Evolutionary conservation across 2,797 vertebrate species (phyloP), one percentile per base, ranked within the genome.

Genomic region (Macrochelys suwanniensis): DNA sequence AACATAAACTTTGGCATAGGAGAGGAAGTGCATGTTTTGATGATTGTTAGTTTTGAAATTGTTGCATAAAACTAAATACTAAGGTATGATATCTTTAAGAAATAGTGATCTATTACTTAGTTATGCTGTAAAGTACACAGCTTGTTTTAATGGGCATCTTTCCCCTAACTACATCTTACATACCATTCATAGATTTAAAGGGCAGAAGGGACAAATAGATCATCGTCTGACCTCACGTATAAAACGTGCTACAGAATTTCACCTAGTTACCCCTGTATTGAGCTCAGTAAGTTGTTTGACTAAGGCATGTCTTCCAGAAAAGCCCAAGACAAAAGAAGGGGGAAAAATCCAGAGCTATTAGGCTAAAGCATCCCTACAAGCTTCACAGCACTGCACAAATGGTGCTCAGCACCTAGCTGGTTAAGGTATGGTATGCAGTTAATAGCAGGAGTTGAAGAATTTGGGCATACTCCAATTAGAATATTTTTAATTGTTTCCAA

Each of bases 401-500:
- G 42, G 16, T 7, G 51, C 7, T 82, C 71, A 25, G 9, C 31
- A 65, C 79, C 53, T 88, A 77, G 50, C 37, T 82, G 79, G 26
- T 88, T 68, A 85, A 83, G 59, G 42, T 80, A 12, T 23, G 85
- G 54, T 65, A 85, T 92, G n/a, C 16, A 85, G 4, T 85, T 85
- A 82, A 57, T 49, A 57, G 33, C 59, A 88, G 47, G 56, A 80
- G 37, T 71, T 71, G 47, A 84, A 23, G 80, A 80, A 81, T 84
- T 45, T 56, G 61, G 65, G 4, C 19, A 59, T 71, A 13, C 11
- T 0, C 2, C 47, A 71, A 15, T 47, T 78, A 47, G 25, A 90
- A 25, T 78, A 57, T 81, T 89, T 65, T 42, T 80, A 87, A 92
- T 80, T 90, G 85, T 65, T 92, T 83, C 51, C 80, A n/a, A 83